Evolutionary conservation across 2,888 invertebrate species (phyloP).

Genomic region (Amiota mariae): DNA sequence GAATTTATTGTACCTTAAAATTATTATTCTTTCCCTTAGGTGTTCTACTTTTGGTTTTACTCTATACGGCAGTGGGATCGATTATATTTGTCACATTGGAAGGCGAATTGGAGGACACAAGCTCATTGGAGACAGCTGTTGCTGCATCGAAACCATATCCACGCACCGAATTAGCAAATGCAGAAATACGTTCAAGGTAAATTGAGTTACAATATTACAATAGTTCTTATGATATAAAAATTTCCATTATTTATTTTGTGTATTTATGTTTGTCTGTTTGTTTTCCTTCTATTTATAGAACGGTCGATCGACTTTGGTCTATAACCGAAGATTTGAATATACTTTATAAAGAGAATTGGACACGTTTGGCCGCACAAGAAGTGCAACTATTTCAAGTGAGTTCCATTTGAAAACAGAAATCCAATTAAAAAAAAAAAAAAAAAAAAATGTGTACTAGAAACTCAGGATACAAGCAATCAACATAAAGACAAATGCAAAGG

Average conservation of each 20-base stretch:
- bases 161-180: slow-evolving; percentile 76
- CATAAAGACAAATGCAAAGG: too few species aligned
- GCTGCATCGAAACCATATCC: slow-evolving; percentile 80
- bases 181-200: slow-evolving; percentile 78
- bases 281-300: slow-evolving; percentile 70
- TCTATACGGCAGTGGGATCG: slow-evolving; percentile 93
- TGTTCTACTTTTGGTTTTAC: slow-evolving; percentile 82
- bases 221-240: too few species aligned
- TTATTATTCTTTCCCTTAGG: slow-evolving; percentile 52
- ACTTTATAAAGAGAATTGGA: slow-evolving; percentile 93
- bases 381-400: slow-evolving; percentile 87
- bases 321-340: slow-evolving; percentile 91
- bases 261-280: slow-evolving; percentile 75
- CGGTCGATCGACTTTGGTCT: slow-evolving; percentile 88
- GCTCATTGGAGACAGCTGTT: slow-evolving; percentile 77
- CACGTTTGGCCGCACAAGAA: slow-evolving; percentile 87
- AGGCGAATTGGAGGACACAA: slow-evolving; percentile 76
- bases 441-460: too few species aligned
- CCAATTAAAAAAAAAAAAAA: slow-evolving; percentile 15
- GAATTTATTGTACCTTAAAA: too few species aligned
- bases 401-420: slow-evolving; percentile 34
- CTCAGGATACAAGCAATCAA: too few species aligned
- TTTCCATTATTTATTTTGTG: neutral
- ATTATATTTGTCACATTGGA: slow-evolving; percentile 91
- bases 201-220: neutral